phyloP scores from a whole-genome alignment of 2,888 invertebrate genomes.

The Luperina testacea region DNA sequence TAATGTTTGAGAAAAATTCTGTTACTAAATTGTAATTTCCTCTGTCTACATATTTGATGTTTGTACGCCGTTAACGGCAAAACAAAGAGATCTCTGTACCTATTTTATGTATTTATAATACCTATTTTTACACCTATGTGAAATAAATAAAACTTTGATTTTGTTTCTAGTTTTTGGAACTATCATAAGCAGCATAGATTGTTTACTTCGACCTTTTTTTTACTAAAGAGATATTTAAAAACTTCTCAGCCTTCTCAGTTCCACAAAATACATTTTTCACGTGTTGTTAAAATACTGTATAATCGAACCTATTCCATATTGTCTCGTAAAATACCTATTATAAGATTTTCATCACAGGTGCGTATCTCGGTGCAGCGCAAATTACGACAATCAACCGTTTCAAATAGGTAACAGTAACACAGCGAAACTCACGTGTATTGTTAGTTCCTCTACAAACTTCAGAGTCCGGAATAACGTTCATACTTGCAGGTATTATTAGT shows the following conservation, averaged over 20 bases:
- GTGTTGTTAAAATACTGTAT: neutral
- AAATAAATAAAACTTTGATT: too few species aligned
- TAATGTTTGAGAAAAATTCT: neutral
- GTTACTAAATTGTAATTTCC: too few species aligned
- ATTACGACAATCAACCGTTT: conserved; percentile 36
- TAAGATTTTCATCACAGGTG: conserved; percentile 10
- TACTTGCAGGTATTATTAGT: conserved; percentile 25
- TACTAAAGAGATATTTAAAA: neutral
- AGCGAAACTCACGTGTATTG: conserved; percentile 15
- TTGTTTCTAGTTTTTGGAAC: neutral
- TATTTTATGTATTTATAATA: too few species aligned
- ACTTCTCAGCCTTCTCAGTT: neutral
- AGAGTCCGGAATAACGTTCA: neutral
- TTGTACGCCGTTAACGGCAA: too few species aligned
- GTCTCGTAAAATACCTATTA: conserved; percentile 19
- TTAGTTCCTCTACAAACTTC: conserved; percentile 19
- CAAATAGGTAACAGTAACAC: conserved; percentile 47
- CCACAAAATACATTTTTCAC: neutral
- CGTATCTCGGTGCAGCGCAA: conserved; percentile 21
- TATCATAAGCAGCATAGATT: neutral
- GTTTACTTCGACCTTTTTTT: neutral
- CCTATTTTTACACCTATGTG: too few species aligned
- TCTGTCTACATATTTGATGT: too few species aligned
- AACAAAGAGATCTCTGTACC: too few species aligned
- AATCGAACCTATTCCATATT: neutral